Evolutionary conservation across 2,113 vertebrate species (phyloP).

Genomic region (Oceanodroma tethys): DNA sequence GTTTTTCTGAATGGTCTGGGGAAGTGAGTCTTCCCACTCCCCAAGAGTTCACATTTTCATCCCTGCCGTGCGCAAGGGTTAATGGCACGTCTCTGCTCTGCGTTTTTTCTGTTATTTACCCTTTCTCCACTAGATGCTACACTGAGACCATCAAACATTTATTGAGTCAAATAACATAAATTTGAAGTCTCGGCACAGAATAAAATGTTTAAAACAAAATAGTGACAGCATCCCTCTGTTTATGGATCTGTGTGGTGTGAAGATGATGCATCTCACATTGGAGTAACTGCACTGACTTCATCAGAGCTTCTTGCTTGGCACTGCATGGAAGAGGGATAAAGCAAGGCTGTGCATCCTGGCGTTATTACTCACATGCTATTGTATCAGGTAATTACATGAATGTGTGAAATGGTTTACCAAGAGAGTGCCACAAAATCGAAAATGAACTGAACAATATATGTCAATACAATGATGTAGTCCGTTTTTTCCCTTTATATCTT

Average conservation of each 20-base stretch:
- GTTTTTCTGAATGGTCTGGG: neutral
- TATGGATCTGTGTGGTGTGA: neutral
- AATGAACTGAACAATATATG: neutral
- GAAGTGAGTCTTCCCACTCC: neutral
- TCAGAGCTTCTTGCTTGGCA: neutral
- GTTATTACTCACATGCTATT: neutral
- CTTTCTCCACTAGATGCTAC: slow-evolving; percentile 49
- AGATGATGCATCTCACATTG: neutral
- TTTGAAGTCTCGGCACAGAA: neutral
- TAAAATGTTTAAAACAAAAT: neutral
- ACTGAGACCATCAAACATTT: slow-evolving; percentile 44
- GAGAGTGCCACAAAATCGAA: neutral
- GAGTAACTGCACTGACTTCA: neutral
- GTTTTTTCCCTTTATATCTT: neutral
- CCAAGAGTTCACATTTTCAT: neutral
- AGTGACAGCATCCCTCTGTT: neutral
- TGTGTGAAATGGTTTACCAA: neutral
- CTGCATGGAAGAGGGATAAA: neutral
- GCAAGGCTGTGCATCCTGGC: neutral
- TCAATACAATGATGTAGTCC: neutral
- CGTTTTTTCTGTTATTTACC: slow-evolving; percentile 45
- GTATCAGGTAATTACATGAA: neutral
- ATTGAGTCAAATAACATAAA: slow-evolving; percentile 32
- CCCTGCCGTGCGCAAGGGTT: neutral
- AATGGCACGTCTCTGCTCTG: neutral